Evolutionary conservation across 2,797 vertebrate species (phyloP).

Genomic region (Euphonia xanthogaster): DNA sequence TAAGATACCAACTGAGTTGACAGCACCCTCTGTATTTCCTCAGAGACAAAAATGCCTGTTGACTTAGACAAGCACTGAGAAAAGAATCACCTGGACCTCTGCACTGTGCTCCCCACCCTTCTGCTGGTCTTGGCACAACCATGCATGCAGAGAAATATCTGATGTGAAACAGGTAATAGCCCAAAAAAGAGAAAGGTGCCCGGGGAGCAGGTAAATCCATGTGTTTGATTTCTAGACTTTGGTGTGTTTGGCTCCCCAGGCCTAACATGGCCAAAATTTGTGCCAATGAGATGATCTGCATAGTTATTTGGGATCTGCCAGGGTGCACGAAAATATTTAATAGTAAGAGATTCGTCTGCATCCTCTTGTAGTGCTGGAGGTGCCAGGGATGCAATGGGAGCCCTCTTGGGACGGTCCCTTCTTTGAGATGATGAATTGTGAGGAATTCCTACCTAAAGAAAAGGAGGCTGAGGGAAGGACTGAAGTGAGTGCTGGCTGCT

Average conservation of each 20-base stretch:
- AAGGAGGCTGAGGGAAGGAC: background rate
- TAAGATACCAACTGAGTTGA: background rate
- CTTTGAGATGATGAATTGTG: background rate
- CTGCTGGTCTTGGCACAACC: background rate
- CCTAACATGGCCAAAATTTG: accelerated
- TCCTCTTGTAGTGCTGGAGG: background rate
- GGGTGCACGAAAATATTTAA: background rate
- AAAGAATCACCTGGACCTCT: background rate
- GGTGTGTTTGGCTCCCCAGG: background rate
- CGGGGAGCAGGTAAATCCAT: background rate
- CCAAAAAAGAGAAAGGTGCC: no score
- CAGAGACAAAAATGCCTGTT: background rate
- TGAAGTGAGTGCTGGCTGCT: background rate
- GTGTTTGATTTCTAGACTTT: background rate
- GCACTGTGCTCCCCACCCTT: background rate
- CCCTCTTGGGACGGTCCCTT: background rate
- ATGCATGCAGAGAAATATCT: background rate
- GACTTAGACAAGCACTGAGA: background rate
- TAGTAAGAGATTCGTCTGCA: background rate
- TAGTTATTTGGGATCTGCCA: background rate
- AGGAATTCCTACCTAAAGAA: background rate
- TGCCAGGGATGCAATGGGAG: background rate
- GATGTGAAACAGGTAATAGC: background rate
- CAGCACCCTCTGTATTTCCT: background rate
- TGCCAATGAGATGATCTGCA: background rate